Base-by-base conservation (phyloP, 1,140 invertebrate genomes). In the Cotesia glomerata region DNA sequence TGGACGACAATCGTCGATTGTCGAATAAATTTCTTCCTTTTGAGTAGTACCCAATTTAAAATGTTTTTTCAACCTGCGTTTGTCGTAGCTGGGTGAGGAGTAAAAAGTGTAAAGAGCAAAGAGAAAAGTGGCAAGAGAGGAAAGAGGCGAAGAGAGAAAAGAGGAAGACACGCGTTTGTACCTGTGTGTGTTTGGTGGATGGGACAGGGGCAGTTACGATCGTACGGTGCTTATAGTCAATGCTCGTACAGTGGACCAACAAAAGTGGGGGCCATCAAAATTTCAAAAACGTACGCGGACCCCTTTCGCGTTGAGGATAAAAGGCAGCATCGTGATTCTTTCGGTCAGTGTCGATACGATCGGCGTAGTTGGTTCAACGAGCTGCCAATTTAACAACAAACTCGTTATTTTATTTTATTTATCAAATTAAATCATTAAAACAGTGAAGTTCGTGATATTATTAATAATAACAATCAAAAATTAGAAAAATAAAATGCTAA, bases 261-360 rank as follows among this genome's bases (percentile, higher is more conserved):
- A 88, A 69, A 91, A 91, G 79, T 93, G 93, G 92, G 93, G 92
- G 83, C 91, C 92, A 86, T 89, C 89, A 80, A 89, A 87, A 87
- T 87, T 87, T 87, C 85, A 87, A 87, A 86, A 86, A 87, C 85
- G 86, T 87, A 86, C 84, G 81, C 84, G 84, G 85, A 77, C 85
- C 85, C 85, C 85, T 86, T 87, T 87, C 85, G 85, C 84, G 85
- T 81, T 76, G 81, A 85, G 85, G 84, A 87, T 87, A 87, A 86
- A 87, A 87, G 85, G 84, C 84, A 85, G 85, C 80, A 84, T 86
- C 85, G 84, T 78, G 84, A 86, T 87, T 86, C 86, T 86, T 87
- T 86, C 82, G 77, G 83, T 79, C 86, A 87, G 86, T 87, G 76
- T 83, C 83, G 85, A 86, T 86, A 86, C 85, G 84, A 83, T 84